Evolutionary conservation across 2,888 invertebrate species (phyloP).

Genomic region (Prosopocoilus inquinatus): DNA sequence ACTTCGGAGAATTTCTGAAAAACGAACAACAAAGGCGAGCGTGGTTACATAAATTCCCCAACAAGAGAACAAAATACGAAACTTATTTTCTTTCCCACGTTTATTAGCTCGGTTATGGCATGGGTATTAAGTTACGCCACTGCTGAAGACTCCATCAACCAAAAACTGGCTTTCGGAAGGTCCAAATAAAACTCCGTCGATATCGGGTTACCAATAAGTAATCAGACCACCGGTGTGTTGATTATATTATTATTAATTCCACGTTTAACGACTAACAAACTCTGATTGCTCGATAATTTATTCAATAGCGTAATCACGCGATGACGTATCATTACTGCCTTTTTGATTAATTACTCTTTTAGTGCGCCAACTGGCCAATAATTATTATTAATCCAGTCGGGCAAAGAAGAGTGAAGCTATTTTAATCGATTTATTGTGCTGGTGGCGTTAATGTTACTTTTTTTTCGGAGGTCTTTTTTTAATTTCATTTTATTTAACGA

Average conservation of each 20-base stretch:
- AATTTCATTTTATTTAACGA: too few species aligned
- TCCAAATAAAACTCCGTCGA: conserved; percentile 16
- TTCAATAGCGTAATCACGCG: background rate
- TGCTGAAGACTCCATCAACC: background rate
- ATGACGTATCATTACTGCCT: background rate
- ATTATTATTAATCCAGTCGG: too few species aligned
- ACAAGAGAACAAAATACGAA: too few species aligned
- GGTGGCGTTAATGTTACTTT: too few species aligned
- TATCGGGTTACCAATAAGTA: conserved; percentile 18
- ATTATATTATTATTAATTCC: conserved; percentile 5
- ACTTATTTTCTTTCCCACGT: too few species aligned
- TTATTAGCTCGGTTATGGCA: too few species aligned
- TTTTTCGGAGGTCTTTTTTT: too few species aligned
- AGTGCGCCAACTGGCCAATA: background rate
- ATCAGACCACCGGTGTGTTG: background rate
- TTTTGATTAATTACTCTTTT: background rate
- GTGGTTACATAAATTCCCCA: too few species aligned
- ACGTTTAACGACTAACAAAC: conserved; percentile 1
- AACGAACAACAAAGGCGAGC: too few species aligned
- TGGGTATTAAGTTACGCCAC: background rate
- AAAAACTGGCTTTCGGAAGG: background rate
- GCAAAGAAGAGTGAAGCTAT: too few species aligned
- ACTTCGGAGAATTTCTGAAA: too few species aligned
- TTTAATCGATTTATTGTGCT: too few species aligned
- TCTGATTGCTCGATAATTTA: background rate